Evolutionary conservation across 2,113 vertebrate species (phyloP).

Genomic region (Barnardius zonarius): DNA sequence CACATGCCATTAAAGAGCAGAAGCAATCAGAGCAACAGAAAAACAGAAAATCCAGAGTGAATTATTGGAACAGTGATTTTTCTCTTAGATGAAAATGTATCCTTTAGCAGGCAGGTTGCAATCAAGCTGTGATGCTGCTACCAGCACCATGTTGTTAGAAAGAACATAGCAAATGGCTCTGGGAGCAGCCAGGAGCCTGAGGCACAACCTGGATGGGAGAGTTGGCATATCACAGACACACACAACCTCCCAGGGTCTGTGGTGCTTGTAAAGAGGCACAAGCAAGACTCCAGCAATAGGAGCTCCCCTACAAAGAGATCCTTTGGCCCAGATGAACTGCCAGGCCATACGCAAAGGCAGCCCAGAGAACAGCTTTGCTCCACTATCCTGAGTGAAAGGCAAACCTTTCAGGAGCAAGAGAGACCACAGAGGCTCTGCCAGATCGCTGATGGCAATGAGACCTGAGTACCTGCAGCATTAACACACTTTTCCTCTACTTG

Average conservation of each 20-base stretch:
- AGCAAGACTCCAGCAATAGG: not conserved
- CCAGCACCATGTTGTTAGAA: not conserved
- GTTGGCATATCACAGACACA: not conserved
- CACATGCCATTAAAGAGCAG: not conserved
- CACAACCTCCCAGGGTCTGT: not conserved
- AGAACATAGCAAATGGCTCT: not conserved
- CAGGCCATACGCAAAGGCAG: not conserved
- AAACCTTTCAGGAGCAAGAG: not conserved
- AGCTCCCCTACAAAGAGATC: not conserved
- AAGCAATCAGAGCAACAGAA: not conserved
- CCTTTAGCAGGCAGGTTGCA: not conserved
- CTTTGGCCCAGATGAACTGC: not conserved
- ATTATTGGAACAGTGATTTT: not conserved
- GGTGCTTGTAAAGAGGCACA: not conserved
- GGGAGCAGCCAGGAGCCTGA: not conserved
- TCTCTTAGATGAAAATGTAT: not conserved
- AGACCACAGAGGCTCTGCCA: not conserved
- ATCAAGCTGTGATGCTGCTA: not conserved
- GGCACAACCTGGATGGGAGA: not conserved
- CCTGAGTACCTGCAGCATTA: not conserved
- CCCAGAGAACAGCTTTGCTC: not conserved
- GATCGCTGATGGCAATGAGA: not conserved
- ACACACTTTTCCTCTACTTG: not conserved
- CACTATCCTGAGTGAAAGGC: accelerated
- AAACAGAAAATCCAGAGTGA: not conserved